Evolutionary conservation across 2,888 invertebrate species (phyloP), one percentile per base, ranked within the genome.

Genomic region (Drosophila paranaensis): DNA sequence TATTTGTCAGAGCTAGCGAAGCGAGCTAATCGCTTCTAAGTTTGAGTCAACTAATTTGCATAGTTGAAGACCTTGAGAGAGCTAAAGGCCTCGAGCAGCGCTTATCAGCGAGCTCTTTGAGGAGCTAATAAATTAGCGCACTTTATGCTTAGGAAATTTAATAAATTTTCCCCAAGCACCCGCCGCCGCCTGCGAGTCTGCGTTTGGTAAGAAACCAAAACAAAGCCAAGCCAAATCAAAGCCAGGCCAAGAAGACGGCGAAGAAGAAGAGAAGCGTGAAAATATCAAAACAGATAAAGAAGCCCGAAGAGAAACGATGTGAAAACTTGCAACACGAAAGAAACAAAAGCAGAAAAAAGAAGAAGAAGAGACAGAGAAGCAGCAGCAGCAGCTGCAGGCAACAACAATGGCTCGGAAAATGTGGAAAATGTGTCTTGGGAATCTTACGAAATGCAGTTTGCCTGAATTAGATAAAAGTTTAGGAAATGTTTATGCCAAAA

Each of bases 381-480:
- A 75, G 42, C 62, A 79, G 35, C 51, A 67, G 74, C 61, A 75
- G 42, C 62, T 58, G 37, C 57, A 54, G 74, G 54, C 73, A 79
- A 61, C 65, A 78, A 82, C 82, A 88, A 85, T 88, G 72, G 74
- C 64, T 76, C 56, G 82, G 85, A 89, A 89, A 88, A 89, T 89
- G 88, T 88, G 82, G 85, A 88, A 88, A 85, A 84, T 81, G 27
- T 54, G 54, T 54, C 54, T 54, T 54, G 54, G 54, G 54, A 54
- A 40, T 30, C 54, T 54, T 54, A 40, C 54, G 54, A 54, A 54
- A 54, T 54, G 81, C 73, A 89, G 82, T 88, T 88, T 81, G 74
- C 80, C 77, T 80, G 74, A 88, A 89, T 90, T 85, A 86, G 88
- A 89, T 88, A 89, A 90, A 88, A 88, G 78, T 90, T 89, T 78